These are phyloP conservation scores for Smutsia temminckii DNA, from an alignment of 2,797 vertebrate genomes.

Conservation along the genomic window DNA sequence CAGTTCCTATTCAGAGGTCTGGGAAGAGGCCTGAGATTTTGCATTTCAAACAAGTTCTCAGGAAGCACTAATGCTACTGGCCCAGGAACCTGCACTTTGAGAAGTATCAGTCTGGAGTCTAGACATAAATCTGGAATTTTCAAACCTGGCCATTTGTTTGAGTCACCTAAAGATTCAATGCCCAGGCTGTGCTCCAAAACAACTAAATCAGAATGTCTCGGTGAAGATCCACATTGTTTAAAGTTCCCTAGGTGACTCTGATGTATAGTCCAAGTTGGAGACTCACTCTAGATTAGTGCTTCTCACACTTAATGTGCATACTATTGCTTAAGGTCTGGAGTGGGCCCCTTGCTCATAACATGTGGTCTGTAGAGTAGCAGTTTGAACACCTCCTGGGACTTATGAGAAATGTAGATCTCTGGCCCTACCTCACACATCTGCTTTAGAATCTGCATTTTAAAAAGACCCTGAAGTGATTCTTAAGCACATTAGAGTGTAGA, in stretches of 20 bases:
- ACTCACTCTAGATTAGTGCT: neutral
- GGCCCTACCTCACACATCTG: neutral
- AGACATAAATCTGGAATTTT: neutral
- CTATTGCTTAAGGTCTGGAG: neutral
- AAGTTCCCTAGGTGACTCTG: neutral
- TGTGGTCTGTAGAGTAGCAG: neutral
- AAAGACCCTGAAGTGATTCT: neutral
- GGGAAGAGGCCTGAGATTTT: neutral
- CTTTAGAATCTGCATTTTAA: conserved; percentile 33
- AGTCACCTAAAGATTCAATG: neutral
- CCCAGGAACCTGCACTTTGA: neutral
- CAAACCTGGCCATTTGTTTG: neutral
- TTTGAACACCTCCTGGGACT: neutral
- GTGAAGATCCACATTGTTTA: neutral
- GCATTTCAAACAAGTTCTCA: neutral
- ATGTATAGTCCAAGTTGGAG: neutral
- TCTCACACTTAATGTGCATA: neutral
- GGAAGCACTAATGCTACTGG: neutral
- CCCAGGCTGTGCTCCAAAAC: neutral
- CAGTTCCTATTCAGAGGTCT: neutral
- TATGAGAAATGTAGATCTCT: neutral
- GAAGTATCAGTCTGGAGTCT: neutral
- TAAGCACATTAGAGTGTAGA: neutral
- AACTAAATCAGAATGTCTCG: neutral
- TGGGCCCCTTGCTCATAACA: neutral